Conservation (phyloP, 1,140 invertebrate genomes). For the Drosophila kanapiae region DNA sequence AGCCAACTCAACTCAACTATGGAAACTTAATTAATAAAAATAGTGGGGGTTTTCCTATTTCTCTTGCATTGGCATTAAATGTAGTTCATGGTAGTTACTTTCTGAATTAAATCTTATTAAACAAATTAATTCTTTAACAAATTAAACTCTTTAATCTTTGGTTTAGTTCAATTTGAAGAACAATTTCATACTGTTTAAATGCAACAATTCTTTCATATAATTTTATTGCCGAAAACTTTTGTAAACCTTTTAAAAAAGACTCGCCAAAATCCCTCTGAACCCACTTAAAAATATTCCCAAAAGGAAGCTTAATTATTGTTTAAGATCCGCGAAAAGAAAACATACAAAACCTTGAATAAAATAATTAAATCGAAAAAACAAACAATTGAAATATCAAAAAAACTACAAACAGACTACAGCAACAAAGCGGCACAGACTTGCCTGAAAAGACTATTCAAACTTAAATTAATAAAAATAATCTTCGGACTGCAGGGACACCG, state of each 20-base stretch:
- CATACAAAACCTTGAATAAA: not conserved
- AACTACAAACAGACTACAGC: not conserved
- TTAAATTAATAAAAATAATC: constrained; percentile 8
- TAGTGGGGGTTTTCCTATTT: not conserved
- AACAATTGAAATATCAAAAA: too few species aligned
- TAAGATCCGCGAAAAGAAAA: not conserved
- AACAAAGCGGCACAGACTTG: not conserved
- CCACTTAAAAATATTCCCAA: not conserved
- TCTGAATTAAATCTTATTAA: not conserved
- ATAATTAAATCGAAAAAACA: not conserved
- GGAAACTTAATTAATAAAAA: not conserved
- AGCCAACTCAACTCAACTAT: not conserved
- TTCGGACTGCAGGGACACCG: not conserved
- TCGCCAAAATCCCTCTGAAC: not conserved
- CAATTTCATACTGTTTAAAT: too few species aligned
- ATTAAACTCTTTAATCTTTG: too few species aligned
- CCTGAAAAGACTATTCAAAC: not conserved
- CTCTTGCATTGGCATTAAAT: not conserved
- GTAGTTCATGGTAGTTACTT: too few species aligned
- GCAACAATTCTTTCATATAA: too few species aligned
- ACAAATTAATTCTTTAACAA: too few species aligned
- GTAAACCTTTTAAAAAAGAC: too few species aligned
- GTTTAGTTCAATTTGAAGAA: too few species aligned
- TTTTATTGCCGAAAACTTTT: too few species aligned
- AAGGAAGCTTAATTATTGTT: not conserved